phyloP scores from a whole-genome alignment of 2,797 vertebrate species.

The Dermochelys coriacea region DNA sequence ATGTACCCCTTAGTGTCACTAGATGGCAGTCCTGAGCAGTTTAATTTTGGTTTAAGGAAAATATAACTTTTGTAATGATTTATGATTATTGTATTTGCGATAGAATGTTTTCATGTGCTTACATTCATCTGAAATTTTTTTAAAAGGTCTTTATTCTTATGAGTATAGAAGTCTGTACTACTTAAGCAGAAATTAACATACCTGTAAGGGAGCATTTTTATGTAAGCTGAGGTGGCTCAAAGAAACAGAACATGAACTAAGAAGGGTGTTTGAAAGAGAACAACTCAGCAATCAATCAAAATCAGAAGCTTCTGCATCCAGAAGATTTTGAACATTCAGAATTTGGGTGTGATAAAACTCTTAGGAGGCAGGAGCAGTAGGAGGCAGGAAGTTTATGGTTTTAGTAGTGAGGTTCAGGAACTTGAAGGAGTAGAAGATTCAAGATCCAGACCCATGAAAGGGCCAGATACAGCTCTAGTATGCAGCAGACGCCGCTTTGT shows the following conservation, averaged over 20 bases:
- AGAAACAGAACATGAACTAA: not conserved
- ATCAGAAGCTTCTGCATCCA: not conserved
- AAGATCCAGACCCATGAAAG: not conserved
- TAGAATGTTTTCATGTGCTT: not conserved
- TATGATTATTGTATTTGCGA: not conserved
- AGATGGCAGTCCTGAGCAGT: slow-evolving; percentile 56
- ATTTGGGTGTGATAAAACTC: not conserved
- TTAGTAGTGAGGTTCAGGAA: not conserved
- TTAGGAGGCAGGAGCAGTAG: not conserved
- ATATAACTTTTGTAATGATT: not conserved
- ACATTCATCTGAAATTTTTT: not conserved
- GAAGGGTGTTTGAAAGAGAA: not conserved
- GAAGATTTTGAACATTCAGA: slow-evolving; percentile 21
- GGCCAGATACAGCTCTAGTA: not conserved
- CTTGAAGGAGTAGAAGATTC: not conserved
- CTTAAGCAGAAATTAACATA: not conserved
- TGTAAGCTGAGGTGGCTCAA: slow-evolving; percentile 3
- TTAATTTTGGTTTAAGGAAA: not conserved
- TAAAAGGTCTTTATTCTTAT: rapidly evolving
- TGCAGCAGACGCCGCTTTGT: not conserved
- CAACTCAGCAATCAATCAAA: not conserved
- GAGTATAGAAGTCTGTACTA: not conserved
- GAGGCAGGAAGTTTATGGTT: slow-evolving; percentile 16
- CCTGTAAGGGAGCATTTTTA: rapidly evolving
- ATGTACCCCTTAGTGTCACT: not conserved